phyloP scores from a whole-genome alignment of 1,140 invertebrate genomes.

The Battus philenor region DNA sequence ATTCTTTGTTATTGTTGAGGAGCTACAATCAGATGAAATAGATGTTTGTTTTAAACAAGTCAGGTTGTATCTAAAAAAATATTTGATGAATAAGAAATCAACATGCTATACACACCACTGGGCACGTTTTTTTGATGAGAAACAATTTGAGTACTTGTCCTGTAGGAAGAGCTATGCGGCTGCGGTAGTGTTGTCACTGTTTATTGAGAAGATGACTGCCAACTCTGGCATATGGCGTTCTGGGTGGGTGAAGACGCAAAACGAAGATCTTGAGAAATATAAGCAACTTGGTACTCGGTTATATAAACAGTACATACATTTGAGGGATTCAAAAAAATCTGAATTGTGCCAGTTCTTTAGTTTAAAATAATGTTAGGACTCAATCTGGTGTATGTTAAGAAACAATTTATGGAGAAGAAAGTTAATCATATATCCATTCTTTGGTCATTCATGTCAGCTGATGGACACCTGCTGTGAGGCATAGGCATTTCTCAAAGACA shows the following conservation, averaged over 20 bases:
- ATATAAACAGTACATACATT: conserved; percentile 7
- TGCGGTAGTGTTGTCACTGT: conserved; percentile 20
- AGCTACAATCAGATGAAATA: too few relatives aligned
- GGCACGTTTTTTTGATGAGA: conserved; percentile 18
- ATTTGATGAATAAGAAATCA: conserved; percentile 10
- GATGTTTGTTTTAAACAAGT: conserved; percentile 17
- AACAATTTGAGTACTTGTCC: conserved; percentile 19
- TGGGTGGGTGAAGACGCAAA: conserved; percentile 16
- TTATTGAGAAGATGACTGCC: conserved; percentile 14
- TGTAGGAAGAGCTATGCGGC: conserved; percentile 17
- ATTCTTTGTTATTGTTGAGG: too few relatives aligned
- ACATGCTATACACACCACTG: conserved; percentile 16
- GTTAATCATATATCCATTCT: too few relatives aligned
- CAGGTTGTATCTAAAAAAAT: conserved; percentile 19
- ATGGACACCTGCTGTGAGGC: too few relatives aligned
- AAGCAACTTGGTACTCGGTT: conserved; percentile 17
- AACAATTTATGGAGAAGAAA: too few relatives aligned
- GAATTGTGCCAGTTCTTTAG: too few relatives aligned
- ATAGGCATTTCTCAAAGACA: too few relatives aligned
- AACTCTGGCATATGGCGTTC: conserved; percentile 18
- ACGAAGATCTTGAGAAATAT: conserved; percentile 10
- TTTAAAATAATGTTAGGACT: too few relatives aligned
- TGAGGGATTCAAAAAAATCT: background rate
- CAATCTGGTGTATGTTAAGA: too few relatives aligned
- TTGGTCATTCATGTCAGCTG: too few relatives aligned